Base-by-base conservation (phyloP, 1,140 invertebrate species). In the Solen grandis region DNA sequence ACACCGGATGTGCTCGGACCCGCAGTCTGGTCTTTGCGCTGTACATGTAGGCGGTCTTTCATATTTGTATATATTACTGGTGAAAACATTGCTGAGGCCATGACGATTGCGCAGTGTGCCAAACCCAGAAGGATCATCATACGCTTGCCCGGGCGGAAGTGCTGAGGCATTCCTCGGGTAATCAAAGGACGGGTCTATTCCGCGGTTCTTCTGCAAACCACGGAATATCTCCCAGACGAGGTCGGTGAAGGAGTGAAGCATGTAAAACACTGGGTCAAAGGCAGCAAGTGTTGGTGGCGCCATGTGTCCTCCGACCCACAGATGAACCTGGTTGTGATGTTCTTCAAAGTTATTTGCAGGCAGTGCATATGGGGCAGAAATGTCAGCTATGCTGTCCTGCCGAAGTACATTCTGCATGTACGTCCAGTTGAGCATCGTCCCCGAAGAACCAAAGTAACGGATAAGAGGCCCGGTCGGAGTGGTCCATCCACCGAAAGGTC, bases 401-500 rank as follows among this genome's bases (percentile, higher is more conserved):
- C 82, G 79, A 36, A 85, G 57, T 0, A 81, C 62, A 25, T 85
- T 81, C 10, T 81, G 60, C 13, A 84, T 81, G 62, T 83, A 60
- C 2, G 78, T 65, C 55, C 84, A 81, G 46, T 82, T 81, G 35
- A 86, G 79, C 27, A 84, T 46, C 5, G 84, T 76, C 5, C 85
- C 85, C 2, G 55, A 76, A 8, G 65, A 62, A 3, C 82, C 81
- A 5, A 85, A 83, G 50, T 83, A 81, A 36, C 86, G 50, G 13
- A 87, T 84, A 29, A 89, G 70, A 4, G 74, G 76, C 5, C 83
- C 80, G 13, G 81, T 82, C 14, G 83, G 88, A 10, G 88, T 89
- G 10, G 78, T 22, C 89, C 89, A 90, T 38, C 80, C 76, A 31
- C 80, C 79, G 29, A 88, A 93, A 8, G 92, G 92, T 62, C 92